These are phyloP conservation scores for Sphyrna mokarran DNA, from an alignment of 2,113 vertebrate genomes.

Conservation along the genomic window DNA sequence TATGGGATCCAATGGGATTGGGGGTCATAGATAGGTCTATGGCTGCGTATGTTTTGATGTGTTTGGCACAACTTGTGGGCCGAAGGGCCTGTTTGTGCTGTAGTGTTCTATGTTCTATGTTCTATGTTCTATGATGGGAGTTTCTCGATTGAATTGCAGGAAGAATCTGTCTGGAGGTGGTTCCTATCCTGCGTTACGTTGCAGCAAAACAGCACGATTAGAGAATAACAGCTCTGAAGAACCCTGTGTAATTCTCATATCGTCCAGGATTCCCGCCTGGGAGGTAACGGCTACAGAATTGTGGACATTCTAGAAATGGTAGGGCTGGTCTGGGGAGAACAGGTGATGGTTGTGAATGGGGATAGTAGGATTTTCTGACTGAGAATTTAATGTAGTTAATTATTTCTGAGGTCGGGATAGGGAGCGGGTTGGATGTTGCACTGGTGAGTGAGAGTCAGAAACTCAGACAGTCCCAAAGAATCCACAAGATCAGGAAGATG, in stretches of 20 bases:
- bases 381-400: neutral
- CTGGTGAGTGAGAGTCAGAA: neutral
- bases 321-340: no score
- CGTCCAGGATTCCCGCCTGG: slow-evolving; percentile 66
- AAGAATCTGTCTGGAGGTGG: slow-evolving; percentile 44
- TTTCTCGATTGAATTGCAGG: slow-evolving; percentile 39
- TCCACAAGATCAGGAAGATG: neutral
- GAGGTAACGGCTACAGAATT: slow-evolving; percentile 55
- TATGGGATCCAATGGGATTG: no score
- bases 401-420: neutral
- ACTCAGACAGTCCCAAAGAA: neutral
- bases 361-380: neutral
- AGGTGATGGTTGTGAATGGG: neutral
- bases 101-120: no score
- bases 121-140: no score
- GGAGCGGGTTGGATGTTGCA: neutral
- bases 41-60: no score
- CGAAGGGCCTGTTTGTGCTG: no score
- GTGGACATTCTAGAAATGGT: neutral
- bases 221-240: neutral
- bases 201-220: slow-evolving; percentile 38
- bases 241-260: slow-evolving; percentile 62
- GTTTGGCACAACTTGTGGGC: no score
- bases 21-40: no score
- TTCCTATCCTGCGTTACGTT: slow-evolving; percentile 42